Evolutionary conservation across 2,888 invertebrate species (phyloP).

Genomic region (Drosophila quasianomalipes): DNA sequence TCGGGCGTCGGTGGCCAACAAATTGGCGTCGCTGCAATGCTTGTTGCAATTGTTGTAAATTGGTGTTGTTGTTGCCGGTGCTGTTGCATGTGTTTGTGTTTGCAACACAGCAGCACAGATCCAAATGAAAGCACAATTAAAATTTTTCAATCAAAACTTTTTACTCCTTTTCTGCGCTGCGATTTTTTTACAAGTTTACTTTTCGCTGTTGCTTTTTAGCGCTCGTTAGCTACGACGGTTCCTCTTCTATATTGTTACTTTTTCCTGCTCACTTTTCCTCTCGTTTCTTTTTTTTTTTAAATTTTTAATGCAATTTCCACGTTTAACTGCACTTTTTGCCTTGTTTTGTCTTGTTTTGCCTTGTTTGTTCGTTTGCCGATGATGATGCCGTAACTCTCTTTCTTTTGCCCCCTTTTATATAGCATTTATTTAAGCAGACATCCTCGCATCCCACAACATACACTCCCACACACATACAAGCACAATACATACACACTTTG

Average conservation of each 20-base stretch:
- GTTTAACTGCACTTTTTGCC: constrained; percentile 74
- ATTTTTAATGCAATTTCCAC: constrained; percentile 80
- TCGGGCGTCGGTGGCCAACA: constrained; percentile 45
- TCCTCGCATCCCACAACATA: constrained; percentile 18
- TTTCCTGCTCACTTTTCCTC: constrained; percentile 27
- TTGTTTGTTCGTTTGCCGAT: constrained; percentile 43
- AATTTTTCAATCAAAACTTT: constrained; percentile 78
- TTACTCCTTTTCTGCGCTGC: constrained; percentile 48
- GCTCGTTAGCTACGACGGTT: constrained; percentile 70
- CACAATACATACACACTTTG: constrained; percentile 70
- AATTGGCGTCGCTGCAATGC: constrained; percentile 44
- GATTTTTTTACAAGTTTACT: constrained; percentile 14
- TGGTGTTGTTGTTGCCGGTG: constrained; percentile 34
- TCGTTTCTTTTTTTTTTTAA: constrained; percentile 52
- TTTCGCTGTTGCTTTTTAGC: constrained; percentile 62
- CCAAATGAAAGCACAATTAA: constrained; percentile 70
- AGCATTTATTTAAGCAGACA: constrained; percentile 73
- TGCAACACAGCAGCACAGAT: constrained; percentile 43
- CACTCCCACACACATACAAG: constrained; percentile 21
- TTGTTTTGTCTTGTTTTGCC: constrained; percentile 48
- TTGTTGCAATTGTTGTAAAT: constrained; percentile 37
- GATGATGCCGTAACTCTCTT: constrained; percentile 10
- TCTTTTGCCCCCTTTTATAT: constrained; percentile 50
- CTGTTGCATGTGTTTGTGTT: constrained; percentile 34
- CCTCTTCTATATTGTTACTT: constrained; percentile 30